Base-by-base conservation (phyloP, 2,113 vertebrate genomes). In the Gasterosteus nipponicus region DNA sequence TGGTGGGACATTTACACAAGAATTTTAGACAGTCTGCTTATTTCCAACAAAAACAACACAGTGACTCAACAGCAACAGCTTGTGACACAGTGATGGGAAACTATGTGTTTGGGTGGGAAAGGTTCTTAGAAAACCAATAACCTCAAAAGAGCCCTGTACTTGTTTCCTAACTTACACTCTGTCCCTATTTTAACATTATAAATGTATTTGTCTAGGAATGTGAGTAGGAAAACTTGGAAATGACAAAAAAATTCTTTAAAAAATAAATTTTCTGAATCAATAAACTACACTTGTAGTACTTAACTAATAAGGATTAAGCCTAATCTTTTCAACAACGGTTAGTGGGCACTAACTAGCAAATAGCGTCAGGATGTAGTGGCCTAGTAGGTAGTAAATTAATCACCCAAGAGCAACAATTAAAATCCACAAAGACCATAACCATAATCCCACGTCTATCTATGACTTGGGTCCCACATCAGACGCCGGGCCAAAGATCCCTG, bases 1-100 rank as follows among this genome's bases (percentile, higher is more conserved):
- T 33, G 35, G 14, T 7, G 73, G 41, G 76, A 49, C 29, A 69
- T 15, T 66, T 63, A 69, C 62, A 75, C 47, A 61, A 44, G 26
- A 18, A 44, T 72, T 79, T 69, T 35, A 49, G 74, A 63, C 49
- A 51, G 42, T 60, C n/a, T 56, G 54, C 42, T 54, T 11, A 57
- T 71, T 67, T 67, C 47, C 62, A 51, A 56, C 58, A 54, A 60
- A 31, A 61, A 81, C 69, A 77, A 61, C 38, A 42, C 61, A 57
- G 35, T 86, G 81, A 87, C 67, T 83, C 75, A 85, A 72, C 47
- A 19, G 41, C 19, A 41, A 41, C 14, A 11, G 65, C 75, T 58
- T 80, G 57, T 77, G 62, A 77, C 60, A 83, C 58, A 46, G 62
- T 14, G 68, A 75, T 75, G 65, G 53, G 57, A 68, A 79, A 80